These are phyloP conservation scores for Trichosurus vulpecula DNA, from an alignment of 2,797 vertebrate genomes.

Conservation along the genomic window DNA sequence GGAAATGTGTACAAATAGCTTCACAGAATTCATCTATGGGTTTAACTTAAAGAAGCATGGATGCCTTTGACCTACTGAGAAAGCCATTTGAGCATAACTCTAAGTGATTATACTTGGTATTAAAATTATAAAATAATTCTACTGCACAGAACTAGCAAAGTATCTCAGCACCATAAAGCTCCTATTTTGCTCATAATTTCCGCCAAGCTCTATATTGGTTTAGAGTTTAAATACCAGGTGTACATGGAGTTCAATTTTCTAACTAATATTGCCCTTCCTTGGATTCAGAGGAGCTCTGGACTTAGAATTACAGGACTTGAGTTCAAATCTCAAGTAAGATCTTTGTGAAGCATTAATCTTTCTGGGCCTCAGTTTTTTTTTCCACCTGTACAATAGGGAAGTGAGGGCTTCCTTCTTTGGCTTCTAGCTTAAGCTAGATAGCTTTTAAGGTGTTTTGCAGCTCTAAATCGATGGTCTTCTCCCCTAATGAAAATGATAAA, in stretches of 20 bases:
- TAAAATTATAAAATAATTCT: background rate
- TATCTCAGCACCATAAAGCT: background rate
- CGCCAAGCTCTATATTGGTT: background rate
- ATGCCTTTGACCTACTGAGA: background rate
- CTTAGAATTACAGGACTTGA: background rate
- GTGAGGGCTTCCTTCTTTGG: background rate
- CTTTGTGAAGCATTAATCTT: background rate
- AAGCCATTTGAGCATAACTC: background rate
- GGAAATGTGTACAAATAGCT: too few relatives aligned
- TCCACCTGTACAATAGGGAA: background rate
- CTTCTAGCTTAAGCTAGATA: background rate
- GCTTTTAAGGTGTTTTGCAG: background rate
- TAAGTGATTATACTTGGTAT: background rate
- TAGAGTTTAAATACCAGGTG: background rate
- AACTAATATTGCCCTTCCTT: background rate
- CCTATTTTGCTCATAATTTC: background rate
- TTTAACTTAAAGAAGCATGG: too few relatives aligned
- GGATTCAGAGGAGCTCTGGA: background rate
- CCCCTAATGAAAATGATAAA: background rate
- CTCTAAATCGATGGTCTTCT: background rate
- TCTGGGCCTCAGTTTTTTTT: background rate
- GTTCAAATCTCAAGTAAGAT: background rate
- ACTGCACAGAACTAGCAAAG: background rate
- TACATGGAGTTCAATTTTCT: background rate
- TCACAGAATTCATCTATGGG: background rate